A percentile compares a stretch with the other conserved stretches of the same genome.
Conservation (phyloP, 2,113 vertebrate species). For the Lycaon pictus region DNA sequence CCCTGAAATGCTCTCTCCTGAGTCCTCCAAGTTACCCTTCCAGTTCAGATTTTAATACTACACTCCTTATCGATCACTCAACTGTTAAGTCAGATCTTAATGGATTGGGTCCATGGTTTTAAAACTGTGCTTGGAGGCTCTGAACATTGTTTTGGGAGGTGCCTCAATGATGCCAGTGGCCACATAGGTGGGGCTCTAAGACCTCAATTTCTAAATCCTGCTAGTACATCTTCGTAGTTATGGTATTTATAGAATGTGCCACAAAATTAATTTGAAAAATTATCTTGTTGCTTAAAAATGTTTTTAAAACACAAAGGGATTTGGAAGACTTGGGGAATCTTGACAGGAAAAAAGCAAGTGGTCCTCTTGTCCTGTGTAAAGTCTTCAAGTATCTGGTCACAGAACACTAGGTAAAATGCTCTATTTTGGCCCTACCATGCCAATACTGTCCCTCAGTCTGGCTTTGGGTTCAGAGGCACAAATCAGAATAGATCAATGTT, state of each 20-base stretch:
- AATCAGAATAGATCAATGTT: constrained; percentile 29
- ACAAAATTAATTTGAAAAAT: not conserved
- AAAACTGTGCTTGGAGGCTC: not conserved
- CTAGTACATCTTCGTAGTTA: not conserved
- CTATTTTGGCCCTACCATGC: not conserved
- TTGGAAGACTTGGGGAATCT: not conserved
- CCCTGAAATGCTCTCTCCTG: not conserved
- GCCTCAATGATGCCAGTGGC: not conserved
- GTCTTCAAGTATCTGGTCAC: not conserved
- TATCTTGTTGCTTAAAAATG: not conserved
- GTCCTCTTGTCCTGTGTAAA: not conserved
- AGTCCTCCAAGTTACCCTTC: not conserved
- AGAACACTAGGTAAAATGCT: not conserved
- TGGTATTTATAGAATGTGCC: not conserved
- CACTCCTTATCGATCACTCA: not conserved
- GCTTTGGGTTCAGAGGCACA: constrained; percentile 16
- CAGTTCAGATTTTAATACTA: not conserved
- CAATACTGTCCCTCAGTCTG: not conserved
- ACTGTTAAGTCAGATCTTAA: not conserved
- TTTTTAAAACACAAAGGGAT: constrained; percentile 19
- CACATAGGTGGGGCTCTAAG: not conserved
- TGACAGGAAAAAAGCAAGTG: not conserved
- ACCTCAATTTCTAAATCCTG: not conserved
- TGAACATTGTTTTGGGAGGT: not conserved
- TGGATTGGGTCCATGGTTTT: not conserved